Evolutionary conservation across 2,888 invertebrate species (phyloP), one percentile per base, ranked within the genome.

Genomic region (Synergus itoensis): DNA sequence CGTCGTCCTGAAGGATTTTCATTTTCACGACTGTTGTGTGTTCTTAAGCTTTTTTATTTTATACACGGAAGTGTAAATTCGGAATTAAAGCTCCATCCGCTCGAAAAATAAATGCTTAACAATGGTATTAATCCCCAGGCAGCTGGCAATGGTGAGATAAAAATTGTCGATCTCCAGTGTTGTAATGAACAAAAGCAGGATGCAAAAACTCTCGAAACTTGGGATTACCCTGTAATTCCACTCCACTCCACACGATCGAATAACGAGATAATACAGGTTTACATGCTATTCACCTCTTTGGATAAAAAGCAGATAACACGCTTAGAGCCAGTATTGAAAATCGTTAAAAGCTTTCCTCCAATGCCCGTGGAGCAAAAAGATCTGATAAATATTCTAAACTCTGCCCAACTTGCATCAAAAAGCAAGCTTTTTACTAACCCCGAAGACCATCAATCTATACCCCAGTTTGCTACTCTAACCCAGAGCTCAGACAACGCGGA

Each of bases 341-440:
- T 73, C 73, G 36, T 69, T 69, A 48, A 53, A 73, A 16, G 14
- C 21, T 14, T n/a, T 36, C 11, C 11, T 40, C 28, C 28, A 11
- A 1, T 28, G 48, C n/a, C 36, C 28, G 16, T n/a, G 48, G 14
- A n/a, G 36, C 73, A 73, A 73, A 28, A 73, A n/a, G 53, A 73
- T 2, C 53, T 73, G 73, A 73, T 73, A 73, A 73, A 48, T 73
- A 73, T 73, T 73, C 73, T n/a, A 53, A 73, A 73, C 73, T 53
- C 36, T 73, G 36, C 8, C 14, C 36, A 53, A 53, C 73, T 73
- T 53, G 28, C 48, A 73, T 73, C 48, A 73, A 40, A 73, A 36
- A 48, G 69, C 16, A n/a, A 21, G 8, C 48, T 69, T 28, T 28
- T 16, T 21, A 28, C 45, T 41, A 53, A 7, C n/a, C 8, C 53